A percentile compares a stretch with the other conserved stretches of the same genome.
Evolutionary conservation across 2,888 invertebrate genomes (phyloP).

Genomic region (Orthonevra nobilis): DNA sequence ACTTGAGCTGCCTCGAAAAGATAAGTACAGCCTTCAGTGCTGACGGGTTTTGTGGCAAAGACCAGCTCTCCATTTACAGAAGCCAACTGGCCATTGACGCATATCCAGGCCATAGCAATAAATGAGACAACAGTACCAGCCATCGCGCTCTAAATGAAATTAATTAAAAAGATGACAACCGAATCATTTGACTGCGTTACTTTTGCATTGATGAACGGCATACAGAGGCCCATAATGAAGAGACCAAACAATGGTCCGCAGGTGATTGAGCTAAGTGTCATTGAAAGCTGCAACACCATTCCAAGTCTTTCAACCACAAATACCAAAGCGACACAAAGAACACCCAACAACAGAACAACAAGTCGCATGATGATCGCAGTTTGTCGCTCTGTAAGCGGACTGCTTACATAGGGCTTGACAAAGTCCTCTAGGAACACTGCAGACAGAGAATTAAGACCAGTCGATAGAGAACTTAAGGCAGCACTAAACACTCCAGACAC

Average conservation of each 20-base stretch:
- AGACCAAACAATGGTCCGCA: constrained; percentile 87
- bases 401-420: constrained; percentile 85
- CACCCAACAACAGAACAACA: constrained; percentile 85
- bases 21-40: constrained; percentile 82
- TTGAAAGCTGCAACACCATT: constrained; percentile 84
- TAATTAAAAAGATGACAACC: too few relatives aligned
- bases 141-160: constrained; percentile 83
- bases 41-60: constrained; percentile 82
- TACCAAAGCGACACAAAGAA: constrained; percentile 84
- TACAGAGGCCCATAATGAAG: constrained; percentile 84
- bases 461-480: constrained; percentile 90
- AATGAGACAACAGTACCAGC: constrained; percentile 84
- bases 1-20: constrained; percentile 79
- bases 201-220: constrained; percentile 85
- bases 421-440: constrained; percentile 90
- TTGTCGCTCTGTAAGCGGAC: constrained; percentile 81
- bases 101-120: constrained; percentile 85
- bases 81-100: constrained; percentile 85
- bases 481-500: constrained; percentile 95
- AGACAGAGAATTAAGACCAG: constrained; percentile 90
- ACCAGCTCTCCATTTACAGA: constrained; percentile 83
- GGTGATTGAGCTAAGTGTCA: constrained; percentile 84
- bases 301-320: constrained; percentile 87
- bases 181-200: constrained; percentile 79
- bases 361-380: constrained; percentile 84